Evolutionary conservation across 2,888 invertebrate genomes (phyloP), one percentile per base, ranked within the genome.

Genomic region (Heteromyza rotundicornis): DNA sequence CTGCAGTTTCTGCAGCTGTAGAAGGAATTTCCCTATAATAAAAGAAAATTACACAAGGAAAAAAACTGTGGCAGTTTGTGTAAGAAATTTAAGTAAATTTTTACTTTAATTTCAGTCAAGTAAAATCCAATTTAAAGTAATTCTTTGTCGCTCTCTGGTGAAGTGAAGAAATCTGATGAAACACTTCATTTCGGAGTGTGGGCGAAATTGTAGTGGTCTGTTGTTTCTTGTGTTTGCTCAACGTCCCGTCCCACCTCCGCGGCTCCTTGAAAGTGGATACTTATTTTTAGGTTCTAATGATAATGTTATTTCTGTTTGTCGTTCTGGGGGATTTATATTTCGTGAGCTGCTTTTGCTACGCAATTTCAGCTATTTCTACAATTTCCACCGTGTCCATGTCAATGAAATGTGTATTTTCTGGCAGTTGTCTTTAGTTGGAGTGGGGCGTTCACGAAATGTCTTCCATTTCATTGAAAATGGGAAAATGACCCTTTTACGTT

Each of bases 401-500:
- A 47, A 47, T 47, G 47, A 47, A 47, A 47, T 47, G 20, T 27
- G n/a, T 47, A 17, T 47, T 20, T 47, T 3, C 47, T 47, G 3
- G 47, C 17, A 19, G 47, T 2, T 19, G 47, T 17, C 3, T 2
- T 17, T 47, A n/a, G n/a, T n/a, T n/a, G n/a, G n/a, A n/a, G n/a
- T 19, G 47, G 20, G 20, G 19, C 2, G 19, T 47, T 19, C 17
- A 47, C 20, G 3, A 47, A 47, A 47, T 47, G 20, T 47, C 20
- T 3, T 3, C 20, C 47, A 47, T 47, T 19, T 47, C 19, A 14
- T 47, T 20, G n/a, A n/a, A n/a, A n/a, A n/a, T n/a, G n/a, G n/a
- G n/a, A 8, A 19, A 47, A 47, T 47, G 47, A 47, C 47, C 47
- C 47, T 47, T 47, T 47, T 47, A 47, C 19, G 47, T 47, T 40